Base-by-base conservation (phyloP, 2,113 vertebrate species). In the Lepisosteus oculatus region DNA sequence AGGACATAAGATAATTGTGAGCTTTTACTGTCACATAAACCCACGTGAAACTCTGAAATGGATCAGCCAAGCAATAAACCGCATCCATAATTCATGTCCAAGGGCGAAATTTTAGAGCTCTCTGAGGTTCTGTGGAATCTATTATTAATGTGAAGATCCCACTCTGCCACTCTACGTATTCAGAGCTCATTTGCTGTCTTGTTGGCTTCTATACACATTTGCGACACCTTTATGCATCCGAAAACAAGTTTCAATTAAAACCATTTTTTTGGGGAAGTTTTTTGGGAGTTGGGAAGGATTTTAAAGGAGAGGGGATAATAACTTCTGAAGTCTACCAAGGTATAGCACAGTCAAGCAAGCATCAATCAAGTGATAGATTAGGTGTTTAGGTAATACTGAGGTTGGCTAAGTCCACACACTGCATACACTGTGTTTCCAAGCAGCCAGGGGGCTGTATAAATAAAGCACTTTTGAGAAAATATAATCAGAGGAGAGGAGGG, bases 31-130 rank as follows among this genome's bases (percentile, higher is more conserved):
- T 85, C 87, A 68, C 85, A 91, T 91, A 92, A 89, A 88, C 85
- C 77, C 81, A 76, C 72, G 86, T 81, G 80, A 90, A 87, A 79
- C 84, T 90, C 76, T 88, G 88, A 85, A 89, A 88, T 83, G 86
- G 90, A 89, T 90, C 86, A 80, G 84, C 85, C 80, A 83, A 89
- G 93, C 89, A 86, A 92, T 92, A 91, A 93, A 91, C 81, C 81
- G 72, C 89, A 96, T 97, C 90, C 92, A 97, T 97, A 95, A 98
- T 95, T 96, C 87, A 98, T 95, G 89, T 78, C 73, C 84, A 86
- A 90, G 81, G 85, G 83, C 89, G 93, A 90, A 91, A 90, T 87
- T 94, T 92, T 91, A 90, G 91, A 93, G 87, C 89, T 85, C 89
- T 87, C 76, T 11, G 84, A 91, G 90, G 89, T 88, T 88, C 82